Conservation (phyloP, 2,888 invertebrate genomes). For the Hartigia nigra region DNA sequence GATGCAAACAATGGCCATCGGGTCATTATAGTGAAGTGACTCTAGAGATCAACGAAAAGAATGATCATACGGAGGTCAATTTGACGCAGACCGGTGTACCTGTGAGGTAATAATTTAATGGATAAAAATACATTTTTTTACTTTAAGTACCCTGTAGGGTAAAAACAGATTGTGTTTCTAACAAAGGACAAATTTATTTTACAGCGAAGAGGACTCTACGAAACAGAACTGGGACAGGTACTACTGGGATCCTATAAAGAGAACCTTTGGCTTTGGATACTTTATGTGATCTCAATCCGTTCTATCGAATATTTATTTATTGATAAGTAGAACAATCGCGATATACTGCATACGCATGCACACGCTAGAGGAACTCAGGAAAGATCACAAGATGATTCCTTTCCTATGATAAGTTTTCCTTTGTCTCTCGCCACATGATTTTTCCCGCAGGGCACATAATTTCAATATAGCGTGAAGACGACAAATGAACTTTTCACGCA, state of each 20-base stretch:
- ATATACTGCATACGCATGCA: conserved; percentile 11
- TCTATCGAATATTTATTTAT: conserved; percentile 51
- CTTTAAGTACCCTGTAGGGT: neutral
- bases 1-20: conserved; percentile 93
- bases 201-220: conserved; percentile 80
- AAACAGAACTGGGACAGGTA: conserved; percentile 91
- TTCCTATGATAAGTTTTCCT: neutral
- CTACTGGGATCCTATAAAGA: conserved; percentile 95
- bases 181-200: conserved; percentile 30
- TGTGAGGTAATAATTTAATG: conserved; percentile 64
- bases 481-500: neutral
- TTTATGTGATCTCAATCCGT: conserved; percentile 66
- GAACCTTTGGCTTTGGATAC: conserved; percentile 90
- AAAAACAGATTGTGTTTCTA: neutral
- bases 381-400: neutral
- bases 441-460: neutral
- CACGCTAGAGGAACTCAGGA: neutral
- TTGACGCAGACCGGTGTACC: conserved; percentile 90
- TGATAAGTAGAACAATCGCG: conserved; percentile 50
- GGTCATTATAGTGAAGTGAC: conserved; percentile 92
- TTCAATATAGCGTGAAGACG: neutral
- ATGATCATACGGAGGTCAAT: conserved; percentile 86
- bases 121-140: neutral
- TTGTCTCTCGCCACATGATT: neutral
- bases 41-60: conserved; percentile 87